Conservation (phyloP, 2,888 invertebrate genomes). For the Eretmocerus hayati region DNA sequence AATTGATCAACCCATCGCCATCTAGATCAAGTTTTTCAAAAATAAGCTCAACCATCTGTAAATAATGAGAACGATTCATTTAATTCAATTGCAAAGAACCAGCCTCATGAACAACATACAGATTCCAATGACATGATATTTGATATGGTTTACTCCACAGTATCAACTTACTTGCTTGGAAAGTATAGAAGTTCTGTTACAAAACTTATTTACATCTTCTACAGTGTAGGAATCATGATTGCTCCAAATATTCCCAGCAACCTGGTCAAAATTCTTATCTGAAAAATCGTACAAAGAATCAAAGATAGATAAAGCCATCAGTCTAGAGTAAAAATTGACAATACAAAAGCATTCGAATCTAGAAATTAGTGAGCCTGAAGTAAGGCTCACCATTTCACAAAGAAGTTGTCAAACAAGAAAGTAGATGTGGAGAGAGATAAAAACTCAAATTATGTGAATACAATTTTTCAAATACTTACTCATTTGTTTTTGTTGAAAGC, state of each 20-base stretch:
- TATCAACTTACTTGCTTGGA: conserved; percentile 52
- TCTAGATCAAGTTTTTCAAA: conserved; percentile 60
- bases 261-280: conserved; percentile 49
- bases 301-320: neutral
- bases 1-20: conserved; percentile 58
- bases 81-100: neutral
- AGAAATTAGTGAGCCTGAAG: too few relatives aligned
- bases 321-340: conserved; percentile 6
- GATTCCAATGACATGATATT: neutral
- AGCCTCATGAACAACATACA: neutral
- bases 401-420: too few relatives aligned
- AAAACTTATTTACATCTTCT: conserved; percentile 52
- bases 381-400: too few relatives aligned
- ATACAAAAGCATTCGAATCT: too few relatives aligned
- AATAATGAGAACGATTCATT: conserved; percentile 4
- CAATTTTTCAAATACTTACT: conserved; percentile 9
- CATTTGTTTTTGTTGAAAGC: conserved; percentile 15
- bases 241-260: conserved; percentile 59
- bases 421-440: too few relatives aligned
- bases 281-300: too few relatives aligned
- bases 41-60: conserved; percentile 53
- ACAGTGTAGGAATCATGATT: conserved; percentile 52
- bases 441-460: neutral
- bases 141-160: too few relatives aligned
- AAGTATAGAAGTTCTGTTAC: conserved; percentile 60